Evolutionary conservation across 2,113 vertebrate species (phyloP).

Genomic region (Xenopus borealis): DNA sequence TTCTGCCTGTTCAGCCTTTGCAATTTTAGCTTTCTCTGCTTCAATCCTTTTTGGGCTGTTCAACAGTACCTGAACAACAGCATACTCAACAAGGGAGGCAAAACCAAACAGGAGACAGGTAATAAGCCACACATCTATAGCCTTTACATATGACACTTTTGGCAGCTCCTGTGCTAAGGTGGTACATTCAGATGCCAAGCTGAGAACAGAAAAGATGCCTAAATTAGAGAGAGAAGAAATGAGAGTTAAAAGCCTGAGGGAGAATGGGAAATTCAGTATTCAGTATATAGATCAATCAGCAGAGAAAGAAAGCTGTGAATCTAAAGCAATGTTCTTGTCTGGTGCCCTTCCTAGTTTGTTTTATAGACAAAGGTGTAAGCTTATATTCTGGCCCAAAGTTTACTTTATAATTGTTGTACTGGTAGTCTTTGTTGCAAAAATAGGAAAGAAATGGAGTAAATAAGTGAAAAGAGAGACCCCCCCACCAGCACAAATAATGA

Average conservation of each 20-base stretch:
- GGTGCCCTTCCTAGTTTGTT: too few relatives aligned
- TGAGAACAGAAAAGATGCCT: slow-evolving; percentile 98
- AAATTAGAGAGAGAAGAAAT: slow-evolving; percentile 11
- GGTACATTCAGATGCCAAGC: slow-evolving; percentile 95
- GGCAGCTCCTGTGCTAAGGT: slow-evolving; percentile 92
- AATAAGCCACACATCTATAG: slow-evolving; percentile 96
- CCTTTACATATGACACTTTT: slow-evolving; percentile 97
- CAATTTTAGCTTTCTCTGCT: slow-evolving; percentile 90
- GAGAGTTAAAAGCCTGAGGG: background rate
- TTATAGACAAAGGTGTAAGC: too few relatives aligned
- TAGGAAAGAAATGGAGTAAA: too few relatives aligned
- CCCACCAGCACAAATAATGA: too few relatives aligned
- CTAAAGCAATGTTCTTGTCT: too few relatives aligned
- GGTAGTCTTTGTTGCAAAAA: too few relatives aligned
- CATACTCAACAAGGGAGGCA: slow-evolving; percentile 95
- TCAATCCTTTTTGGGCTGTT: slow-evolving; percentile 94
- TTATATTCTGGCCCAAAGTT: too few relatives aligned
- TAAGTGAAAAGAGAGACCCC: too few relatives aligned
- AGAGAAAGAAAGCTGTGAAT: too few relatives aligned
- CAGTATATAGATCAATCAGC: too few relatives aligned
- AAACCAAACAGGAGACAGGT: slow-evolving; percentile 98
- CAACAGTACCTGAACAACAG: slow-evolving; percentile 94
- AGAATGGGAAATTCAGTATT: too few relatives aligned
- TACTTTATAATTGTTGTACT: too few relatives aligned
- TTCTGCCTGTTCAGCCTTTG: slow-evolving; percentile 80